Conservation (phyloP, 2,113 vertebrate species). For the Oryzias melastigma region DNA sequence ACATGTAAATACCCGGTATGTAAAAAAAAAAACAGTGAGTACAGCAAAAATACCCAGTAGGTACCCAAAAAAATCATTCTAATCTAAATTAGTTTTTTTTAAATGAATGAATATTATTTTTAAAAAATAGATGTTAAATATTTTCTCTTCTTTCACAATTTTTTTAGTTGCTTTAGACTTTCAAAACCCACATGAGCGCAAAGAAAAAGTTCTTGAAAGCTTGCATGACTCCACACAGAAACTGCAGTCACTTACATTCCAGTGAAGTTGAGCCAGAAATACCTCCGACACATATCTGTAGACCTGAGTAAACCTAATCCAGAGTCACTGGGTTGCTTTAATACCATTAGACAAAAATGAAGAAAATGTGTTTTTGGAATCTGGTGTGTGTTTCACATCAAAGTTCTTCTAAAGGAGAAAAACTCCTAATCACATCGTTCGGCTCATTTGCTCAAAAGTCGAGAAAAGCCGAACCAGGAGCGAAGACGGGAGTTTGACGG, state of each 20-base stretch:
- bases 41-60: too few species aligned
- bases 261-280: too few species aligned
- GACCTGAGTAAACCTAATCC: background rate
- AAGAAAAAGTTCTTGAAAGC: background rate
- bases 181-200: background rate
- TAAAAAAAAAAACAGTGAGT: too few species aligned
- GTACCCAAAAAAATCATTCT: too few species aligned
- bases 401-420: background rate
- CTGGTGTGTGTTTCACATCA: background rate
- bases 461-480: slow-evolving; percentile 13
- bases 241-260: background rate
- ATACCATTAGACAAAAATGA: background rate
- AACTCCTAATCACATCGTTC: background rate
- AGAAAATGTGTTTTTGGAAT: slow-evolving; percentile 8
- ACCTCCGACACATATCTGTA: background rate
- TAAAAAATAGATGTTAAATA: too few species aligned
- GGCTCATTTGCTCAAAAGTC: background rate
- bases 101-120: too few species aligned
- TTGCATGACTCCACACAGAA: slow-evolving; percentile 2
- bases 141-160: too few species aligned
- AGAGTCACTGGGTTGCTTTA: background rate
- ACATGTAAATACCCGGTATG: too few species aligned
- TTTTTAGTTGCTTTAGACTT: background rate
- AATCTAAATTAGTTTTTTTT: too few species aligned
- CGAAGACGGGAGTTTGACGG: slow-evolving; percentile 27